Base-by-base conservation (phyloP, 2,888 invertebrate species). In the Oscheius sp. region DNA sequence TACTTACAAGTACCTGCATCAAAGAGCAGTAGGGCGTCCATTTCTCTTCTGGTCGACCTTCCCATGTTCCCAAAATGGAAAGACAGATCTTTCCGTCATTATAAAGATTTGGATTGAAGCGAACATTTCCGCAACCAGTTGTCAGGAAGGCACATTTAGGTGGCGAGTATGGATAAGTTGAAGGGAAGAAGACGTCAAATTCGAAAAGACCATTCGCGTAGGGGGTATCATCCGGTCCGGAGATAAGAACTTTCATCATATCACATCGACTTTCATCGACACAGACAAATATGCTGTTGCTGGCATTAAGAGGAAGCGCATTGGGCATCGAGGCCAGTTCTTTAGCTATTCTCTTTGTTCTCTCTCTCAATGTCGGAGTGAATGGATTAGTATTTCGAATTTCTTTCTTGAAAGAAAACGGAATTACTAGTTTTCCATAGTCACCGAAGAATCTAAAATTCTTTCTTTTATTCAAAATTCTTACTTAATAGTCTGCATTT, bases 21-120 rank as follows among this genome's bases (percentile, higher is more conserved):
- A 86, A 70, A 2, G 81, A 82, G 69, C 83, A 85, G 62, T 81
- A 80, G 8, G 86, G 83, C 30, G 75, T 86, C 86, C 86, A 86
- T 62, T 85, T 86, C 63, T 86, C 86, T 30, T 86, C 86, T 1
- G 84, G 85, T n/a, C 86, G 70, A 6, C 86, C 86, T 59, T 86
- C 86, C 86, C 86, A 86, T 2, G 86, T 86, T 12, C 84, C 84
- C 47, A 86, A 68, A 50, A 86, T 82, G 8, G 81, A 82, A 12
- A 85, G 71, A 59, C 85, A 85, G 45, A 82, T 80, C 64, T 90
- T 90, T 38, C 90, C 90, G 84, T 89, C 89, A 78, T 88, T 89
- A 85, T 90, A 91, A 8, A 91, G 82, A 83, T 91, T 91, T 26
- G 90, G 90, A 82, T 91, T 90, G 85, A 90, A 91, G 49, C 90